phyloP scores from a whole-genome alignment of 2,888 invertebrate species.

The Empis livida region DNA sequence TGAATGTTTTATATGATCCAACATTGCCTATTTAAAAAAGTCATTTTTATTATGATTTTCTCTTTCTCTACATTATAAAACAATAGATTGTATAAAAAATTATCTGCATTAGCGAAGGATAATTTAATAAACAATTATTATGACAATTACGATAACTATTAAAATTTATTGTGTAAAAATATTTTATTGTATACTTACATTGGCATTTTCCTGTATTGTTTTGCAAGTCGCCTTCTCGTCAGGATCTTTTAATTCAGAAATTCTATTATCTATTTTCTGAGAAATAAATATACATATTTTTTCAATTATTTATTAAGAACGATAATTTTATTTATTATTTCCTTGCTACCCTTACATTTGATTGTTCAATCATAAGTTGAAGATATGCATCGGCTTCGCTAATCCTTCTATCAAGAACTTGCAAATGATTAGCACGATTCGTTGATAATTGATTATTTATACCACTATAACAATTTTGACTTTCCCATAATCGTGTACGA shows the following conservation, averaged over 20 bases:
- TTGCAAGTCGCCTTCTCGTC: conserved; percentile 56
- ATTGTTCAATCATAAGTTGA: conserved; percentile 89
- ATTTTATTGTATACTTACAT: conserved; percentile 44
- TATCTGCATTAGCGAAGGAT: no score
- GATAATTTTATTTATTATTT: no score
- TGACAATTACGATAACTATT: no score
- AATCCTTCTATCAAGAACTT: conserved; percentile 78
- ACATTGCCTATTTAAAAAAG: conserved; percentile 61
- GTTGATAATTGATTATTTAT: conserved; percentile 40
- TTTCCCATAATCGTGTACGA: conserved; percentile 36
- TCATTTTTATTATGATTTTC: conserved; percentile 5
- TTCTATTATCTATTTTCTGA: conserved; percentile 55
- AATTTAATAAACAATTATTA: no score
- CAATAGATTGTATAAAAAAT: no score
- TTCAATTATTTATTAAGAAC: neutral
- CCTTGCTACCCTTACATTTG: conserved; percentile 46
- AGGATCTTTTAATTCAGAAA: conserved; percentile 49
- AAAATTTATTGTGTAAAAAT: no score
- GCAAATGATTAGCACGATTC: conserved; percentile 34
- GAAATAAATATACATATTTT: conserved; percentile 20
- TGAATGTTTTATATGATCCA: conserved; percentile 96
- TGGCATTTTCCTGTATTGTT: conserved; percentile 58
- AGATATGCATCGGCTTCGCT: conserved; percentile 93
- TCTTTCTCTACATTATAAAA: no score
- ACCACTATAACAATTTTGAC: conserved; percentile 30